Evolutionary conservation across 2,113 vertebrate species (phyloP).

Genomic region (Xiphophorus maculatus): DNA sequence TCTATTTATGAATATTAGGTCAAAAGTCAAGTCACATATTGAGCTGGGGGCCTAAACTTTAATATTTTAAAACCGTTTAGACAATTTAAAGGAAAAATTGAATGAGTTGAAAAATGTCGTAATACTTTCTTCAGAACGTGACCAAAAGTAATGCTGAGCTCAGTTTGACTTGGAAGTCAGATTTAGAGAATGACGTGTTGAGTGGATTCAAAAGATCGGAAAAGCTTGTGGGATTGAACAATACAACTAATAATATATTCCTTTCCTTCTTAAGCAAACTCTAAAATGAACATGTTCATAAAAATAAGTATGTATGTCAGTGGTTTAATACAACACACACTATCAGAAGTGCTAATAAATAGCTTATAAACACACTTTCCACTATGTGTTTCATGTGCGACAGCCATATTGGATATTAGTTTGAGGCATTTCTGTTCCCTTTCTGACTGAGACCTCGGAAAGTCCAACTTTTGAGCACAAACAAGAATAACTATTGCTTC

Average conservation of each 20-base stretch:
- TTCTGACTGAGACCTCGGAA: background rate
- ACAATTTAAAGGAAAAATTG: conserved; percentile 38
- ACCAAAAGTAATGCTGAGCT: conserved; percentile 62
- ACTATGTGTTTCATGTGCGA: background rate
- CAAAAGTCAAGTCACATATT: conserved; percentile 23
- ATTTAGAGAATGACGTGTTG: background rate
- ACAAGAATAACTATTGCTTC: conserved; percentile 10
- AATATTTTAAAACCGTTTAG: conserved; percentile 6
- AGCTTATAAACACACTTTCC: background rate
- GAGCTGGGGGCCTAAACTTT: conserved; percentile 10
- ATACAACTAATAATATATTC: background rate
- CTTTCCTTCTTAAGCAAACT: background rate
- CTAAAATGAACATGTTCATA: background rate
- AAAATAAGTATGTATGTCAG: background rate
- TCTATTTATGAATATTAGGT: conserved; percentile 44
- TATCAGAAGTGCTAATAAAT: background rate
- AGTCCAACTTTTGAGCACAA: background rate
- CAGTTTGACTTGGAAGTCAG: background rate
- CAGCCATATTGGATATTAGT: background rate
- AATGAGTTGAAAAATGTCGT: conserved; percentile 69
- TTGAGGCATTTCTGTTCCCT: background rate
- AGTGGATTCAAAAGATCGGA: too few species aligned
- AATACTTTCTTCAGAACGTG: conserved; percentile 83
- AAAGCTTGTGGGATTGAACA: background rate
- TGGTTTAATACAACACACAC: too few species aligned